A percentile compares a stretch with the other conserved stretches of the same genome.
Evolutionary conservation across 2,113 vertebrate species (phyloP).

Genomic region (Rhagologus leucostigma): DNA sequence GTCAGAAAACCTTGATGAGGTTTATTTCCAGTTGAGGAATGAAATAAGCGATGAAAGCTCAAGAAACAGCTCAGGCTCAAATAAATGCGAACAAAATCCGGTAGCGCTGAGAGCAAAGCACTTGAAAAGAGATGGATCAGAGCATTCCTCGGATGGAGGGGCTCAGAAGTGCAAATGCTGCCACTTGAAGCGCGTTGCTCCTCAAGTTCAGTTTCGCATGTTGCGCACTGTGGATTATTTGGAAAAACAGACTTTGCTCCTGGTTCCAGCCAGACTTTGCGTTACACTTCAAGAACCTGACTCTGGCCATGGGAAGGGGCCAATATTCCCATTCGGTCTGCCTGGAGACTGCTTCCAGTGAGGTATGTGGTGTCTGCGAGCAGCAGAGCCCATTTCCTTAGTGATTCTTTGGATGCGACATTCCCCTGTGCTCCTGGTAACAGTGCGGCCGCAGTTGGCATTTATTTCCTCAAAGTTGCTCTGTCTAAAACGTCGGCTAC

Average conservation of each 20-base stretch:
- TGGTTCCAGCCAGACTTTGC: neutral
- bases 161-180: neutral
- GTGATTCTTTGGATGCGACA: constrained; percentile 20
- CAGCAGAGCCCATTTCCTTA: constrained; percentile 8
- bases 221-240: neutral
- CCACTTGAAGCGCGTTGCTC: rapidly evolving
- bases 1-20: neutral
- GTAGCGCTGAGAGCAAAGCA: neutral
- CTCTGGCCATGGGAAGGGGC: neutral
- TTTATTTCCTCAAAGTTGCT: neutral
- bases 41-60: neutral
- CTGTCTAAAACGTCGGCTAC: rapidly evolving
- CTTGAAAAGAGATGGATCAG: neutral
- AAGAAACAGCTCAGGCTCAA: neutral
- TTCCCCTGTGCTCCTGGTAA: neutral
- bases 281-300: neutral
- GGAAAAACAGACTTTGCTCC: neutral
- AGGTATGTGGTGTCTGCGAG: neutral
- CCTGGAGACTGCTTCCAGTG: neutral
- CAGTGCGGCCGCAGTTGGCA: neutral
- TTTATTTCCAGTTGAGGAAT: neutral
- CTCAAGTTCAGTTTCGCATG: rapidly evolving
- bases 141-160: neutral
- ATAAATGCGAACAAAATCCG: rapidly evolving
- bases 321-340: neutral